A percentile compares a stretch with the other conserved stretches of the same genome.
phyloP scores from a whole-genome alignment of 2,113 vertebrate species.

The Lontra canadensis region DNA sequence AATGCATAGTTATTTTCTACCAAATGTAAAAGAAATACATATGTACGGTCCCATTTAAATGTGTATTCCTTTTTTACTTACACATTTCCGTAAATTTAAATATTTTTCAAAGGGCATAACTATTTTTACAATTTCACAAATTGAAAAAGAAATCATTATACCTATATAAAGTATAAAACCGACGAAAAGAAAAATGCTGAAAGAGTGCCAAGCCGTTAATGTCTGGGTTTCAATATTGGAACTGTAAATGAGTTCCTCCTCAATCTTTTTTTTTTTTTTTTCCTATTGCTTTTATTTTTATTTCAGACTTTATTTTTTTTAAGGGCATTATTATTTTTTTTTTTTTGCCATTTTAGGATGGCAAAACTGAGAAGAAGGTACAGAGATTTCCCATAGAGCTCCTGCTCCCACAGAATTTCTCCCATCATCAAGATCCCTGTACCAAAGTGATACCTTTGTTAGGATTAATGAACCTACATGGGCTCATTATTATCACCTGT shows the following conservation, averaged over 20 bases:
- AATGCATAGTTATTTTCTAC: neutral
- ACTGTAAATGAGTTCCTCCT: neutral
- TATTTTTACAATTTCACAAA: conserved; percentile 20
- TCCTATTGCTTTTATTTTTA: neutral
- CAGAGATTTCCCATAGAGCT: too few relatives aligned
- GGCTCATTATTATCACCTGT: neutral
- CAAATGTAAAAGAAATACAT: neutral
- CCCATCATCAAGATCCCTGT: neutral
- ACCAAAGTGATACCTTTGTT: neutral
- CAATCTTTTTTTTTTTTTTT: neutral
- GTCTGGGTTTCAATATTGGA: neutral
- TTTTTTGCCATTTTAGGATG: neutral
- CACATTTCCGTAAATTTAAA: conserved; percentile 13
- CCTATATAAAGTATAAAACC: neutral
- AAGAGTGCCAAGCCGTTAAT: neutral
- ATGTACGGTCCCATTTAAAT: neutral
- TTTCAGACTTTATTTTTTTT: neutral
- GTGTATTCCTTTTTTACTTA: neutral
- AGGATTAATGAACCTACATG: neutral
- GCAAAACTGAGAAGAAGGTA: neutral
- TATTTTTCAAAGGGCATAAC: conserved; percentile 32
- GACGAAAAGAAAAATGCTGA: neutral
- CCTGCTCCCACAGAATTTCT: neutral
- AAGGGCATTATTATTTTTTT: too few relatives aligned
- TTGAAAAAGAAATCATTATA: neutral